Percentiles rank a stretch among this genome's conserved stretches.
These are phyloP conservation scores for Schizothorax lantsangensis DNA, from an alignment of 2,797 vertebrate species.

Conservation along the genomic window DNA sequence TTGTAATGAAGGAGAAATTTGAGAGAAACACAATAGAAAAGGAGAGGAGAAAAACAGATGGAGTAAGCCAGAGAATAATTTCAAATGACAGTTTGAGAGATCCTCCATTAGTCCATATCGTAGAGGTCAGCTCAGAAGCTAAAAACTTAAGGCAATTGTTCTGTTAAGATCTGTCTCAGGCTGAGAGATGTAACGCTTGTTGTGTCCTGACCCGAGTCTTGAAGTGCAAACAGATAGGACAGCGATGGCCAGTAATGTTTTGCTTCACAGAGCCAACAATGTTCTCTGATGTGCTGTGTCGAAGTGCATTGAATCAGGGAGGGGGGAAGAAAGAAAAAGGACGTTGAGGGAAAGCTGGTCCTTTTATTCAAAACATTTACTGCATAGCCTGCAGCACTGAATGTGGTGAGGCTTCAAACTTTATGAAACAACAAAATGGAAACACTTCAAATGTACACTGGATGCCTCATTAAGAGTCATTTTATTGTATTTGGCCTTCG, in stretches of 20 bases:
- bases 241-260: conserved; percentile 35
- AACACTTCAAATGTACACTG: neutral
- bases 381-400: neutral
- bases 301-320: neutral
- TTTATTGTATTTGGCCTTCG: neutral
- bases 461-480: neutral
- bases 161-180: conserved; percentile 12
- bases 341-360: neutral
- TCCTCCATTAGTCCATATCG: neutral
- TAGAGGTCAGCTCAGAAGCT: conserved; percentile 11
- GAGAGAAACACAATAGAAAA: neutral
- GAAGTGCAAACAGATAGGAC: conserved; percentile 46
- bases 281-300: neutral
- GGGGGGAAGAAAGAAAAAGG: neutral
- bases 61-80: neutral
- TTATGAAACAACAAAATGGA: neutral
- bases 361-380: neutral
- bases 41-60: neutral
- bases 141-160: conserved; percentile 3
- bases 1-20: conserved; percentile 26
- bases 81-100: conserved; percentile 2
- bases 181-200: conserved; percentile 20
- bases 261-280: conserved; percentile 37
- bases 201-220: conserved; percentile 41
- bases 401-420: neutral